Evolutionary conservation across 2,797 vertebrate species (phyloP).

Genomic region (Onychomys arenicola): DNA sequence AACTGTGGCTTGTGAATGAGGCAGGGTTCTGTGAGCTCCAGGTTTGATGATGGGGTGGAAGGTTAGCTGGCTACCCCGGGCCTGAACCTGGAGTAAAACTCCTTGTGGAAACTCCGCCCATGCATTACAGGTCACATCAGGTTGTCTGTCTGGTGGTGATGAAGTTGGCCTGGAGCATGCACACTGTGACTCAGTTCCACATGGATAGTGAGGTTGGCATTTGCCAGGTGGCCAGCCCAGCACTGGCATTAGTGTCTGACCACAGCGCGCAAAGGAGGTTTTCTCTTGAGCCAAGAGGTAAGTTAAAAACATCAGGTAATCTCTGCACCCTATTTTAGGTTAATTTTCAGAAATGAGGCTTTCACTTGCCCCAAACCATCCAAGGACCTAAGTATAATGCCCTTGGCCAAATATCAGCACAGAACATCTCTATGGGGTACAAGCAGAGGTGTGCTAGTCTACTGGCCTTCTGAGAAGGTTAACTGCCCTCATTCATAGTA

Average conservation of each 20-base stretch:
- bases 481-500: not conserved
- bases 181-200: not conserved
- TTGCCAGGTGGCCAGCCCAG: not conserved
- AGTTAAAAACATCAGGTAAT: constrained; percentile 3
- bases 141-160: not conserved
- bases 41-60: not conserved
- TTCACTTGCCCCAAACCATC: constrained; percentile 16
- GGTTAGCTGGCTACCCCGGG: not conserved
- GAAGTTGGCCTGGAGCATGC: not conserved
- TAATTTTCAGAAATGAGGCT: constrained; percentile 46
- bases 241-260: not conserved
- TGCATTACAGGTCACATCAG: not conserved
- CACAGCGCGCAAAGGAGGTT: constrained; percentile 5
- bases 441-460: not conserved
- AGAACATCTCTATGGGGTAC: not conserved
- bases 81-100: not conserved
- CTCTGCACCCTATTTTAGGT: constrained; percentile 29
- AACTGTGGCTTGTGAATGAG: not conserved
- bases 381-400: constrained; percentile 40
- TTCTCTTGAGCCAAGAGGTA: not conserved
- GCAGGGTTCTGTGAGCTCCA: not conserved
- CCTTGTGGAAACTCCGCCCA: not conserved
- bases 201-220: not conserved
- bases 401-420: not conserved
- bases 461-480: not conserved